These are phyloP conservation scores for Acanthisitta chloris DNA, from an alignment of 2,113 vertebrate genomes.

Conservation along the genomic window DNA sequence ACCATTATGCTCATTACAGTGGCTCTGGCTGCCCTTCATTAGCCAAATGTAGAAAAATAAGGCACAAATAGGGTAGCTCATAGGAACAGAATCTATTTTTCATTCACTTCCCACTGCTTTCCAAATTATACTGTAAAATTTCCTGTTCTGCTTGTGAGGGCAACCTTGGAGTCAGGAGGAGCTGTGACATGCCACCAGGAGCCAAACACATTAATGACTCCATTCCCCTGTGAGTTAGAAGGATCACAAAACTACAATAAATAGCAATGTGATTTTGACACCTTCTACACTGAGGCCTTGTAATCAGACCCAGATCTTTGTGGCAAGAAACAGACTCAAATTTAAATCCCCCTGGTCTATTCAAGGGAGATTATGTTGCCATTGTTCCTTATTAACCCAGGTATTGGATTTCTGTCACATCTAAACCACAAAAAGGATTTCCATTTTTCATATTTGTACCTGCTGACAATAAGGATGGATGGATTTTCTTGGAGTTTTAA, in stretches of 20 bases:
- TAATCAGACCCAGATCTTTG: not conserved
- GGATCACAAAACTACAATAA: not conserved
- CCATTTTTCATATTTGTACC: slow-evolving; percentile 17
- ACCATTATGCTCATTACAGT: not conserved
- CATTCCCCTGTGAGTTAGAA: not conserved
- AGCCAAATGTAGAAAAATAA: not conserved
- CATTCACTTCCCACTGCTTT: not conserved
- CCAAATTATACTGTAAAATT: not conserved
- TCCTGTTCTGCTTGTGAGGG: not conserved
- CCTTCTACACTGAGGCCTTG: not conserved
- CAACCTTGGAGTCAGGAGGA: not conserved
- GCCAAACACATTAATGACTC: not conserved
- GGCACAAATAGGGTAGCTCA: not conserved
- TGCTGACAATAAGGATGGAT: not conserved
- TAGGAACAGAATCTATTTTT: not conserved
- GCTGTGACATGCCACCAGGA: not conserved
- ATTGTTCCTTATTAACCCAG: slow-evolving; percentile 2
- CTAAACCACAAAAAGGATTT: not conserved
- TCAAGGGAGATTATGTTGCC: not conserved
- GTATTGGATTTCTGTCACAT: slow-evolving; percentile 3
- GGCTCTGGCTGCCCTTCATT: not conserved
- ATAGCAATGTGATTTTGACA: not conserved
- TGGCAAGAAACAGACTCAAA: not conserved
- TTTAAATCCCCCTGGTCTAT: not conserved
- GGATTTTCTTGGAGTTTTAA: not conserved